Evolutionary conservation across 2,113 vertebrate species (phyloP).

Genomic region (Trochalopteron elliotii): DNA sequence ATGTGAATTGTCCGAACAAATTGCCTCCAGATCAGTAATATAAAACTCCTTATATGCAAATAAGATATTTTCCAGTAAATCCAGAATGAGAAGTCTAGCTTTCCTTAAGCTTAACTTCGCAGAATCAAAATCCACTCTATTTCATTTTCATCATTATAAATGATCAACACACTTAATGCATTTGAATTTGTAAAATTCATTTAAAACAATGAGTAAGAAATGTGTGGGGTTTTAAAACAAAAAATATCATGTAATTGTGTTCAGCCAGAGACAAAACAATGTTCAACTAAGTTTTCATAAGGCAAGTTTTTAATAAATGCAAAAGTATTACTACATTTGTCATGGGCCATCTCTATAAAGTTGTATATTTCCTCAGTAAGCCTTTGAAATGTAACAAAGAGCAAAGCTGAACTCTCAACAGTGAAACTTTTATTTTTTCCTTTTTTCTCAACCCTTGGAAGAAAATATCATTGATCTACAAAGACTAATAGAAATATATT

Average conservation of each 20-base stretch:
- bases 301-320: not conserved
- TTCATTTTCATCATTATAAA: not conserved
- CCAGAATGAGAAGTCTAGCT: not conserved
- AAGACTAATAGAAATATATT: not conserved
- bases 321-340: not conserved
- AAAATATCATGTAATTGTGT: not conserved
- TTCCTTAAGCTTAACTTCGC: not conserved
- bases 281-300: not conserved
- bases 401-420: not conserved
- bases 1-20: not conserved
- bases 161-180: fast-evolving
- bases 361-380: not conserved
- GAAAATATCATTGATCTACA: not conserved
- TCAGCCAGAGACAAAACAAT: not conserved
- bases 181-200: not conserved
- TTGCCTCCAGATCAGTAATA: not conserved
- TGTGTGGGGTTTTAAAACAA: not conserved
- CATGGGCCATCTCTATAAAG: not conserved
- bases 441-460: not conserved
- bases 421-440: not conserved
- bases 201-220: not conserved
- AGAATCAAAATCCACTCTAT: not conserved
- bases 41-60: not conserved
- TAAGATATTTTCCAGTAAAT: not conserved
- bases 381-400: not conserved